Evolutionary conservation across 2,113 vertebrate species (phyloP).

Genomic region (Pseudorectes ferrugineus): DNA sequence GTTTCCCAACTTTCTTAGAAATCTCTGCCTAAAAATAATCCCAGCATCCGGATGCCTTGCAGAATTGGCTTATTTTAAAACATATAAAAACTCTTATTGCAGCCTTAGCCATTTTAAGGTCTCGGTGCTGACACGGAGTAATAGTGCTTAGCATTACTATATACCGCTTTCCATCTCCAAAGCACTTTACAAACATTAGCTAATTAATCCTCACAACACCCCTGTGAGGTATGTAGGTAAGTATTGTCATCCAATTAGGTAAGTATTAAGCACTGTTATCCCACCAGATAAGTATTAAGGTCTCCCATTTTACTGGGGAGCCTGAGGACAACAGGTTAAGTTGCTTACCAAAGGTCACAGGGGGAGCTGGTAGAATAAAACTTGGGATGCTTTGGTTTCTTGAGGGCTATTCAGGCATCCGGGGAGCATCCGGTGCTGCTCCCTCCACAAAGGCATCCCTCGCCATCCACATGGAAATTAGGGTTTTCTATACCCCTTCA

Average conservation of each 20-base stretch:
- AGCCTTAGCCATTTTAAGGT: slow-evolving; percentile 15
- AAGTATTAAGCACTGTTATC: slow-evolving; percentile 64
- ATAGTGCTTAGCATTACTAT: slow-evolving; percentile 30
- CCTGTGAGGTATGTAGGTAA: slow-evolving; percentile 71
- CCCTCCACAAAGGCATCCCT: neutral
- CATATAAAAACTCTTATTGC: slow-evolving; percentile 5
- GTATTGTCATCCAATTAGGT: slow-evolving; percentile 72
- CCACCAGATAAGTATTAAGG: slow-evolving; percentile 67
- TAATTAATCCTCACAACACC: slow-evolving; percentile 71
- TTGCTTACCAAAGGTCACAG: slow-evolving; percentile 62
- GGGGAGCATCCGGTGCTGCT: neutral
- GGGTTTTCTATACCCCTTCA: neutral
- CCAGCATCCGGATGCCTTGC: neutral
- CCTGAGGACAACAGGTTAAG: slow-evolving; percentile 68
- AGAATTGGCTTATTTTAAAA: slow-evolving; percentile 44
- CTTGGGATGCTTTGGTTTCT: slow-evolving; percentile 31
- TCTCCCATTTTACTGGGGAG: slow-evolving; percentile 65
- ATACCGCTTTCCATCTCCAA: slow-evolving; percentile 51
- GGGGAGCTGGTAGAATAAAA: slow-evolving; percentile 14
- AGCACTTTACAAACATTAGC: slow-evolving; percentile 68
- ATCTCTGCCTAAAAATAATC: slow-evolving; percentile 28
- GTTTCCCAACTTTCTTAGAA: slow-evolving; percentile 54
- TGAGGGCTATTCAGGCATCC: neutral
- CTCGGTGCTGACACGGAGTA: neutral
- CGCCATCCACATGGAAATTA: neutral